Evolutionary conservation across 2,888 invertebrate genomes (phyloP).

Genomic region (Cartodere bifasciata): DNA sequence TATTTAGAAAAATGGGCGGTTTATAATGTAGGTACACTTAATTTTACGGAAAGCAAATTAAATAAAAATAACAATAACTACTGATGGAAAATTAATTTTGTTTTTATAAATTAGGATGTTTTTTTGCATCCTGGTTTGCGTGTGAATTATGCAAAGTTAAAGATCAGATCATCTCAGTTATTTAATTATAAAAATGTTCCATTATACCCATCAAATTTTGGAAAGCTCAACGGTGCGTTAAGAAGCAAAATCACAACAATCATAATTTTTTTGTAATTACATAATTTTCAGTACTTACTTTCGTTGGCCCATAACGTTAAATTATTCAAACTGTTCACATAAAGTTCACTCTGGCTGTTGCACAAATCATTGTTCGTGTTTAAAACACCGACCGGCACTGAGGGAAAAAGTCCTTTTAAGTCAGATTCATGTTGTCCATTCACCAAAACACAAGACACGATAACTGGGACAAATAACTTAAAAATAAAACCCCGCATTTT

Average conservation of each 20-base stretch:
- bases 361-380: conserved; percentile 20
- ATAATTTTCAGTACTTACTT: conserved; percentile 29
- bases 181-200: too few species aligned
- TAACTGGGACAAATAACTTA: conserved; percentile 3
- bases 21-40: too few species aligned
- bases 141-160: too few species aligned
- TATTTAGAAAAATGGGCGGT: too few species aligned
- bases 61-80: too few species aligned
- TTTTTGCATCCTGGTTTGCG: background rate
- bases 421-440: too few species aligned
- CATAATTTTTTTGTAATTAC: background rate
- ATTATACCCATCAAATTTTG: too few species aligned
- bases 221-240: too few species aligned
- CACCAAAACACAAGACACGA: conserved; percentile 5
- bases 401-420: conserved; percentile 21
- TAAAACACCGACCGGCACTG: conserved; percentile 21
- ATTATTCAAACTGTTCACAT: conserved; percentile 33
- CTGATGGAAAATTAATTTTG: background rate
- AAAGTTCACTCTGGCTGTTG: conserved; percentile 21
- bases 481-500: conserved; percentile 1
- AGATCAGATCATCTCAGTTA: too few species aligned
- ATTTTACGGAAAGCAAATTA: too few species aligned
- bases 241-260: conserved; percentile 1
- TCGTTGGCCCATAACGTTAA: conserved; percentile 45
- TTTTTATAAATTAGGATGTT: background rate